A percentile compares a stretch with the other conserved stretches of the same genome.
Evolutionary conservation across 2,797 vertebrate genomes (phyloP).

Genomic region (Taenioides sp.): DNA sequence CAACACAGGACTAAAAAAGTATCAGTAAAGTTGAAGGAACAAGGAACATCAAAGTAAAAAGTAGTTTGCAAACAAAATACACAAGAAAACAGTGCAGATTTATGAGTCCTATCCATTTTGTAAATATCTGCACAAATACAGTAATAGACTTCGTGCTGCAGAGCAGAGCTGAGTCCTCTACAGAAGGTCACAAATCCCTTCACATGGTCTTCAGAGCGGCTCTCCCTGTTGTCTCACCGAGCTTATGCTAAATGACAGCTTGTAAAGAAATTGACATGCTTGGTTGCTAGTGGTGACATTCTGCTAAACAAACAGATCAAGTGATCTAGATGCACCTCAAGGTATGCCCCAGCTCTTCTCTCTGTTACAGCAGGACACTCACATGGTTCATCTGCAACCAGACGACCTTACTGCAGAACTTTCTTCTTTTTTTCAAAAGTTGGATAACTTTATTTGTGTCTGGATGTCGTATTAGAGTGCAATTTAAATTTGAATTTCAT

Average conservation of each 20-base stretch:
- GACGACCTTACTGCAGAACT: background rate
- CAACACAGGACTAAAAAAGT: constrained; percentile 43
- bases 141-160: constrained; percentile 18
- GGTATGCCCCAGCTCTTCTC: constrained; percentile 66
- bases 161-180: constrained; percentile 11
- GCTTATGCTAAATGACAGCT: constrained; percentile 38
- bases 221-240: constrained; percentile 41
- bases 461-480: background rate
- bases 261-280: constrained; percentile 41
- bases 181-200: constrained; percentile 26
- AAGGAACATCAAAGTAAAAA: constrained; percentile 13
- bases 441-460: background rate
- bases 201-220: constrained; percentile 27
- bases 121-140: background rate
- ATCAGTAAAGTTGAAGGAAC: constrained; percentile 39
- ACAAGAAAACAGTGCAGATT: constrained; percentile 20
- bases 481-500: background rate
- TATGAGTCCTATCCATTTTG: background rate
- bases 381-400: constrained; percentile 50
- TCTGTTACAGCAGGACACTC: constrained; percentile 48
- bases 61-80: constrained; percentile 22
- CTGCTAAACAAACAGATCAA: constrained; percentile 72
- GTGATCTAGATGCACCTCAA: constrained; percentile 68
- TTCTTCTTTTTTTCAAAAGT: background rate
- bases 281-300: constrained; percentile 68